Evolutionary conservation across 1,140 invertebrate species (phyloP), one percentile per base, ranked within the genome.

Genomic region (Bombus difficillimus): DNA sequence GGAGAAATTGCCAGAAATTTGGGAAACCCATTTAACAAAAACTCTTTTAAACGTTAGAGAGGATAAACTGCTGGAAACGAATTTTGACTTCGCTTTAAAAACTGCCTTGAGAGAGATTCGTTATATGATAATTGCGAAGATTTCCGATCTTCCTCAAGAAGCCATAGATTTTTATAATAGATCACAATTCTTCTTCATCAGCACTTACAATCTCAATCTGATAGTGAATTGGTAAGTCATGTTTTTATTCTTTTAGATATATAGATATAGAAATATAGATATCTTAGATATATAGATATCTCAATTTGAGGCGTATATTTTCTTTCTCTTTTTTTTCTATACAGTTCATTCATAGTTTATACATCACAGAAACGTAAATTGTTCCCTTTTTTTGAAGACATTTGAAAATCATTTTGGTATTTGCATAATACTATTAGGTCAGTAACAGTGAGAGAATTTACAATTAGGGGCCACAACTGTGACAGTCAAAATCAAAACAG

Each of bases 51-150:
- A 72, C 25, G 71, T 94, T 32, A 15, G 37, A 0, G 85, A 91
- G 0, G 76, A 93, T 81, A 64, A 86, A 73, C 47, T 82, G 2
- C 69, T 94, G 37, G 85, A 86, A 37, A 37, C 89, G 37, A 94
- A 94, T 87, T 94, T 94, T 68, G 86, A 92, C 85, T 59, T 81
- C 0, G 88, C 93, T 62, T 77, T 94, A 94, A 96, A 80, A 41
- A 91, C 89, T 34, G 41, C 94, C 8, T 64, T 97, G 34, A 94
- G 96, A 37, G 97, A 97, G 95, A 96, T 96, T 53, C 96, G 96
- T 15, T 97, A 97, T 90, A 95, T 97, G 95, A 96, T 95, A 32
- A 95, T 96, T 72, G 94, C 97, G 82, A 93, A 96, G 47, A 96
- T 96, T 87, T 95, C 96, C 25, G 92, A 95, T 73, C 92, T 96